These are phyloP conservation scores for Amphimallon solstitiale DNA, from an alignment of 2,888 invertebrate genomes.

Conservation along the genomic window DNA sequence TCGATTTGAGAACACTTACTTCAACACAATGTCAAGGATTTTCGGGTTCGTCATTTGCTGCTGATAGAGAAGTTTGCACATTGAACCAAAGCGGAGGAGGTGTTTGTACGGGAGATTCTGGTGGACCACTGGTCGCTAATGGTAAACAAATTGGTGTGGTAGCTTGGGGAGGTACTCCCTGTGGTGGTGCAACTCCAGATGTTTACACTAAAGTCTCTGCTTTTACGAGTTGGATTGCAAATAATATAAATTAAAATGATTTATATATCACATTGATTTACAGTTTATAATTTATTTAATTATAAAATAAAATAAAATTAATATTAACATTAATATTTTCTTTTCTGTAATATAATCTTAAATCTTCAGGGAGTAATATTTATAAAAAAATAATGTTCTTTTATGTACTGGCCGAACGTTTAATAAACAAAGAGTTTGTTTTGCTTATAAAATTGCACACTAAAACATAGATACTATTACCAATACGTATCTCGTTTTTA, in stretches of 20 bases:
- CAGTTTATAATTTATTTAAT: too few relatives aligned
- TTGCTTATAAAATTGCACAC: too few relatives aligned
- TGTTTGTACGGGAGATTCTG: conserved; percentile 65
- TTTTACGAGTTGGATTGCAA: conserved; percentile 59
- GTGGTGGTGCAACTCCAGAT: conserved; percentile 61
- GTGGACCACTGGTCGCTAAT: conserved; percentile 39
- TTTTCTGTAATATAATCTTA: too few relatives aligned
- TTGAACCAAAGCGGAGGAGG: conserved; percentile 69
- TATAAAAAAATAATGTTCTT: too few relatives aligned
- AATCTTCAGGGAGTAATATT: too few relatives aligned
- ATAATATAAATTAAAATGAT: neutral
- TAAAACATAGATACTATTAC: too few relatives aligned
- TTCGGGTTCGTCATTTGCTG: conserved; percentile 57
- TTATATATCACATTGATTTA: too few relatives aligned
- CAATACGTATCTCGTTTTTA: too few relatives aligned
- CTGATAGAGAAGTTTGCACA: conserved; percentile 70
- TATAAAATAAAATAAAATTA: too few relatives aligned
- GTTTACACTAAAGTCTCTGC: conserved; percentile 61
- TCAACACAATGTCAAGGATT: conserved; percentile 64
- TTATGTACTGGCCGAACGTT: too few relatives aligned
- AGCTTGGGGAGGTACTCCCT: conserved; percentile 61
- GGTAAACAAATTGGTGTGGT: conserved; percentile 49
- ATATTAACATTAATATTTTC: too few relatives aligned
- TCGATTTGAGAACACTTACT: conserved; percentile 64
- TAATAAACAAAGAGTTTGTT: too few relatives aligned